Evolutionary conservation across 2,888 invertebrate species (phyloP), one percentile per base, ranked within the genome.

Genomic region (Acronicta leporina): DNA sequence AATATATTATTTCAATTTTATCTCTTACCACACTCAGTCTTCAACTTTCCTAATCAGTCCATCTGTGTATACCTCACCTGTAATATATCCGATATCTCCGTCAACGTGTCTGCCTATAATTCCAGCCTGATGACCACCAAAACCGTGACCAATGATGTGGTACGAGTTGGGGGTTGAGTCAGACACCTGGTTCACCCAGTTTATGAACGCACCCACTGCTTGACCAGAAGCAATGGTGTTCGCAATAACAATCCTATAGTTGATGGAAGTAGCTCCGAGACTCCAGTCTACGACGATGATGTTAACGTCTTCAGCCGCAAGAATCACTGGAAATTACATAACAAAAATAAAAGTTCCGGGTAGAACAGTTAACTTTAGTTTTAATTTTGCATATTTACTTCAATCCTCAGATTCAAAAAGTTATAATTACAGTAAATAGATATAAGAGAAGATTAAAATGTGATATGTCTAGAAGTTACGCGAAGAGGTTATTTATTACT

Each of bases 241-340:
- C 7, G 62, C 52, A 54, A 90, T 83, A 33, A 90, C 83, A 14
- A 75, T 30, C 55, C 87, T 75, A 54, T 87, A 82, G 42, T 69
- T 73, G 2, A 84, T 52, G 0, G 85, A 73, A 49, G 73, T 82
- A 2, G 90, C 84, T 2, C 89, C 91, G 4, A 65, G 64, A 49
- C 87, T 87, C 92, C 92, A 92, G 65, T 92, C 92, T 1, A 92
- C 85, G 0, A 87, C 87, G 8, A 92, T 87, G 1, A 92, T 79
- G 64, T 92, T 92, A 3, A 90, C 76, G 38, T 92, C 88, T 75
- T 87, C 89, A 10, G 83, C 86, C 10, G 80, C 75, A 2, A 92
- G 81, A 56, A 88, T 85, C 6, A 83, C 92, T 91, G 67, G 7
- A 76, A 70, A 55, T 48, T 0, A 40, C 8, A 57, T 2, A 38